Conservation (phyloP, 1,140 invertebrate genomes). For the Caenorhabditis tropicalis region DNA sequence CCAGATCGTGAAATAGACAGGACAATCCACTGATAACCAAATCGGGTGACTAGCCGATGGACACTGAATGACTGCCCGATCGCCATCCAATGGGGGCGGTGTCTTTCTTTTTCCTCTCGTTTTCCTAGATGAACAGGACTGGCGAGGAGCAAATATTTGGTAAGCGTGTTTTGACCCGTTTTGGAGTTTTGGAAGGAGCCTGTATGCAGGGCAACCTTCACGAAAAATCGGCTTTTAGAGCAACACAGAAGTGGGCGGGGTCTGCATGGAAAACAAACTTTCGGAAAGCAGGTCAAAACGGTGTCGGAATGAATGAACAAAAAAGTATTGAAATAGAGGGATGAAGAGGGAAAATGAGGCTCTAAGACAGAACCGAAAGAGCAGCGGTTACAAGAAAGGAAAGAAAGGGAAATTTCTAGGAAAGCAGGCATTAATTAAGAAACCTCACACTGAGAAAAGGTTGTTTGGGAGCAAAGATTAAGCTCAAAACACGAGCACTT, state of each 20-base stretch:
- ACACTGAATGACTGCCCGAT: conserved; percentile 28
- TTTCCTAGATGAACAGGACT: conserved; percentile 39
- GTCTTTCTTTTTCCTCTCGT: not conserved
- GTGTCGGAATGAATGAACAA: not conserved
- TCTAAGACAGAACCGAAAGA: not conserved
- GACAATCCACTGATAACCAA: conserved; percentile 23
- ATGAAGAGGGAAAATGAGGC: not conserved
- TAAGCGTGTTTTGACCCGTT: conserved; percentile 40
- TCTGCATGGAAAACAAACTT: conserved; percentile 30
- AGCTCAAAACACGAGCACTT: conserved; percentile 12
- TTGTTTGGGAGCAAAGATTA: not conserved
- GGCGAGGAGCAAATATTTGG: conserved; percentile 41
- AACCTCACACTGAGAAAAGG: not conserved
- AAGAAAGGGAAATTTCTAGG: not conserved
- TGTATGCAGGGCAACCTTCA: not conserved
- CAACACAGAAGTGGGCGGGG: conserved; percentile 5
- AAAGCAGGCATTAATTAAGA: not conserved
- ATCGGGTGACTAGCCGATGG: conserved; percentile 25
- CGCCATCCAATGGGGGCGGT: conserved; percentile 11
- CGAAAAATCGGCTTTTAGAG: conserved; percentile 3
- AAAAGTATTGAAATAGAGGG: not conserved
- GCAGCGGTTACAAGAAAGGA: not conserved
- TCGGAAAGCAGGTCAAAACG: not conserved
- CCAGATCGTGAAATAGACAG: conserved; percentile 19
- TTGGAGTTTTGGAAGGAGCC: conserved; percentile 32